Evolutionary conservation across 2,113 vertebrate species (phyloP).

Genomic region (Alligator sinensis): DNA sequence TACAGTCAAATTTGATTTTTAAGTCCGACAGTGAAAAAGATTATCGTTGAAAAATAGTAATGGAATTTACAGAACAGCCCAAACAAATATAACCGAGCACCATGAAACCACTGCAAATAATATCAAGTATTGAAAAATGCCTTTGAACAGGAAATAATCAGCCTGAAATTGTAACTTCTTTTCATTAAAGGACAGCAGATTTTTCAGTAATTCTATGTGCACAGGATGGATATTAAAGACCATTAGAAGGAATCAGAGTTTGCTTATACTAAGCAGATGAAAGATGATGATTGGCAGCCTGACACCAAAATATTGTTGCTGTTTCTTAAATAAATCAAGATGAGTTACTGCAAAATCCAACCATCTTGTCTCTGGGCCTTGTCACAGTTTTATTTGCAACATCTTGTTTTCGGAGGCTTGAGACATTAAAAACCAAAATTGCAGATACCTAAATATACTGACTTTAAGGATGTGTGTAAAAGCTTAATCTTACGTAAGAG

Average conservation of each 20-base stretch:
- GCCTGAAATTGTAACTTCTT: neutral
- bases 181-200: neutral
- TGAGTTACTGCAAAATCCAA: neutral
- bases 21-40: neutral
- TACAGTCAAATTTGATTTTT: neutral
- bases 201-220: neutral
- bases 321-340: neutral
- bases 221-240: neutral
- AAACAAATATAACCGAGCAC: neutral
- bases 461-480: neutral
- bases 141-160: neutral
- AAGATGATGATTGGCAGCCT: neutral
- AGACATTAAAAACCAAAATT: neutral
- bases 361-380: neutral
- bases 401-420: neutral
- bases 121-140: neutral
- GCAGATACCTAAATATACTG: neutral
- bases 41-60: neutral
- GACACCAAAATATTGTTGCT: neutral
- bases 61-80: neutral
- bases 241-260: neutral
- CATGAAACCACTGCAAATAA: neutral
- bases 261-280: neutral
- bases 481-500: conserved; percentile 79
- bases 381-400: neutral